Percentiles rank a stretch among this genome's conserved stretches.
These are phyloP conservation scores for Turritopsis rubra DNA, from an alignment of 30 jellyfish, hydroid and myxozoan genomes.

Conservation along the genomic window DNA sequence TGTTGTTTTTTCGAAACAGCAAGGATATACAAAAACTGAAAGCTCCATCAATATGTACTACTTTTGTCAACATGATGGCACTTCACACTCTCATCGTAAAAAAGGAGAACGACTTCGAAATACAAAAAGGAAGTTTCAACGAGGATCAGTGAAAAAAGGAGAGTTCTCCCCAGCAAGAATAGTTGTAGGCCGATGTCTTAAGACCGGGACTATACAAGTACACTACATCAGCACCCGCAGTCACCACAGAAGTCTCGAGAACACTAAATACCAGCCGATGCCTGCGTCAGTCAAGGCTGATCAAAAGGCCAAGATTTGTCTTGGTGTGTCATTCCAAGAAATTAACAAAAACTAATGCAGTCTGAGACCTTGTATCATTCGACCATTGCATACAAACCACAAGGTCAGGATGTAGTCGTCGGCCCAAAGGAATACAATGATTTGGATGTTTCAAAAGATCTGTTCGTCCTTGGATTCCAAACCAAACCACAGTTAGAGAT, in stretches of 20 bases:
- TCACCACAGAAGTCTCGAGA: background rate
- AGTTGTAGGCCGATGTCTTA: background rate
- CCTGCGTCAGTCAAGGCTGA: background rate
- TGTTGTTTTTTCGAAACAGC: background rate
- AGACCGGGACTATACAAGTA: background rate
- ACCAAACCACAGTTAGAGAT: constrained; percentile 4
- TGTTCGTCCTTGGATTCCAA: background rate
- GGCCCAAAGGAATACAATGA: background rate
- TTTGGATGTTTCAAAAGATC: background rate
- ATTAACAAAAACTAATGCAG: background rate
- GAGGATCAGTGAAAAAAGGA: constrained; percentile 4
- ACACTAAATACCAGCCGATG: constrained; percentile 1
- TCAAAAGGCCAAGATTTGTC: background rate
- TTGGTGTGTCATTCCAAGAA: background rate
- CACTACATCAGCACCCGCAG: background rate
- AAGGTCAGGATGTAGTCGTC: background rate
- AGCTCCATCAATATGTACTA: background rate
- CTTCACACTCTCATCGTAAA: background rate
- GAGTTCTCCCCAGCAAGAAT: background rate
- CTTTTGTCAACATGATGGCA: background rate
- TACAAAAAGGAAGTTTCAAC: background rate
- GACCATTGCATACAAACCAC: background rate
- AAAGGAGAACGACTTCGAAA: background rate
- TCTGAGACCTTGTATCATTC: background rate
- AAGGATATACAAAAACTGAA: background rate